Base-by-base conservation (phyloP, 1,140 invertebrate genomes). In the Brachionus plicatilis region DNA sequence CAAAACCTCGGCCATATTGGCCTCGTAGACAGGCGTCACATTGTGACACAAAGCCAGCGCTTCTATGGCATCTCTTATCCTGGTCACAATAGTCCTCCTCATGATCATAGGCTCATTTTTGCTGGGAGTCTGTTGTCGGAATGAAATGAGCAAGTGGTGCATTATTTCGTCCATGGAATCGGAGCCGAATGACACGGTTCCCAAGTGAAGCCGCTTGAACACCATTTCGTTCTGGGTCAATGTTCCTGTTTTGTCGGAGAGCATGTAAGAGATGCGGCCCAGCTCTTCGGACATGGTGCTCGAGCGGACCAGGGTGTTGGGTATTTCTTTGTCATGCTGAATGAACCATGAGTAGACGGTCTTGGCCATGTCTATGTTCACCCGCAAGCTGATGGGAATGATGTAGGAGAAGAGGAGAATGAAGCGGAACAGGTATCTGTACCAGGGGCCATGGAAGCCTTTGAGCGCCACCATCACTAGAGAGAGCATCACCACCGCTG, bases 331-430 rank as follows among this genome's bases (percentile, higher is more conserved):
- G 90, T 99, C 97, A 84, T 93, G 92, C 88, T 97, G 95, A 86
- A 99, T 99, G 86, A 94, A 93, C 94, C 95, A 99, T 0, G 97
- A 95, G 88, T 99, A 99, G 88, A 95, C 98, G 0, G 94, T 93
- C 90, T 99, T 99, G 1, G 96, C 96, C 94, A 99, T 96, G 87
- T 99, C 98, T 83, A 99, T 91, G 91, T 99, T 99, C 1, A 99
- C 97, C 85, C 97, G 91, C 86, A 99, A 92, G 91, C 96, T 95
- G 85, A 99, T 97, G 14, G 97, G 97, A 88, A 99, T 99, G 84
- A 99, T 99, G 90, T 99, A 99, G 0, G 97, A 99, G 90, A 99
- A 99, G 0, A 99, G 92, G 8, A 99, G 91, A 80, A 99, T 93
- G 88, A 99, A 99, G 87, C 97, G 91, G 90, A 99, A 97, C 91